A percentile compares a stretch with the other conserved stretches of the same genome.
Conservation (phyloP, 2,113 vertebrate species). For the Nothobranchius kuhntae region DNA sequence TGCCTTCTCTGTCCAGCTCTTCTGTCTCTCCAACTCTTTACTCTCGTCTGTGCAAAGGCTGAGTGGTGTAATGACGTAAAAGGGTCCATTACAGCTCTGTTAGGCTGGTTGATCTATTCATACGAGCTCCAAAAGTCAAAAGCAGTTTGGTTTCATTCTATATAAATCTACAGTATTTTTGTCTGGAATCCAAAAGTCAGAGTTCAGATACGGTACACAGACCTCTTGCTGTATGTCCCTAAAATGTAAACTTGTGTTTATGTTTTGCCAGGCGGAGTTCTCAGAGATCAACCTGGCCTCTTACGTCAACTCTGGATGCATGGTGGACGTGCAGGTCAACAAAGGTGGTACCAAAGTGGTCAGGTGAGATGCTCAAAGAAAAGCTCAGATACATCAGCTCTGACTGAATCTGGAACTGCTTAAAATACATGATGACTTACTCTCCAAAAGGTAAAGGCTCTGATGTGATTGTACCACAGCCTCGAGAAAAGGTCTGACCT, state of each 20-base stretch:
- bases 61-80: background rate
- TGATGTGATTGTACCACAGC: too few species aligned
- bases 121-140: conserved; percentile 1
- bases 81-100: background rate
- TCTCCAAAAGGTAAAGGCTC: too few species aligned
- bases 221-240: background rate
- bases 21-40: conserved; percentile 16
- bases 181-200: background rate
- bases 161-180: background rate
- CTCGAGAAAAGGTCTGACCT: background rate
- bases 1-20: conserved; percentile 37
- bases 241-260: background rate
- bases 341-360: conserved; percentile 91
- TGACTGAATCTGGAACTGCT: too few species aligned
- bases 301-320: conserved; percentile 88
- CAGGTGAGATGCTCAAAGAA: conserved; percentile 80
- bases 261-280: conserved; percentile 87
- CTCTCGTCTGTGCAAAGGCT: conserved; percentile 7
- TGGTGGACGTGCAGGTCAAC: conserved; percentile 93
- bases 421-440: too few species aligned
- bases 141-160: conserved; percentile 4
- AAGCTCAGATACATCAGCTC: too few species aligned
- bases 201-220: background rate
- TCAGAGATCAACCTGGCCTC: conserved; percentile 93
- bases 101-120: background rate